These are phyloP conservation scores for Pteronotus mesoamericanus DNA, from an alignment of 2,797 vertebrate species.

Conservation along the genomic window DNA sequence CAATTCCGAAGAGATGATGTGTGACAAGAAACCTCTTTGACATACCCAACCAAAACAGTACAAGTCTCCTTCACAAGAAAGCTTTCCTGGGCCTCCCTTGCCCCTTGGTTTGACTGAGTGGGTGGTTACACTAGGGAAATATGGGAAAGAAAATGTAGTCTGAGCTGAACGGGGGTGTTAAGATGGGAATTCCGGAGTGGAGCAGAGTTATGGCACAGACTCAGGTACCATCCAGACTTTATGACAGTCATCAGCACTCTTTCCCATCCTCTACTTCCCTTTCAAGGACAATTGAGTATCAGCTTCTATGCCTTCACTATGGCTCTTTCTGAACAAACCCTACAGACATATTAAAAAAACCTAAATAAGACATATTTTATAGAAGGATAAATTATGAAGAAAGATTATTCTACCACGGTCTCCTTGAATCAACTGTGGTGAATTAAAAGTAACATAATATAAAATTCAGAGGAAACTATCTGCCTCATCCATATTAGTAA, in stretches of 20 bases:
- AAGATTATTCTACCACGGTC: constrained; percentile 32
- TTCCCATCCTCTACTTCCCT: background rate
- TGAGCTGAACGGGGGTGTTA: background rate
- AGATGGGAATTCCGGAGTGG: background rate
- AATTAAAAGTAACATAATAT: background rate
- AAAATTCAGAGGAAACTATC: background rate
- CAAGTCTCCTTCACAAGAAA: background rate
- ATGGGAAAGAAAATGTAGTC: background rate
- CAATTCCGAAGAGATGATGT: background rate
- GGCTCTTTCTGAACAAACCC: constrained; percentile 31
- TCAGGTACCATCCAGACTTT: background rate
- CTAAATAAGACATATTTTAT: constrained; percentile 47
- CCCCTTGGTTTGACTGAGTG: background rate
- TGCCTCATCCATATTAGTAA: background rate
- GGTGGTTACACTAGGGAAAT: background rate
- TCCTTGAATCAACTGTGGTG: constrained; percentile 23
- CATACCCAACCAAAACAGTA: background rate
- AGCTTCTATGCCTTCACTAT: background rate
- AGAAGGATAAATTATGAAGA: constrained; percentile 49
- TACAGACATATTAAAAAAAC: constrained; percentile 29
- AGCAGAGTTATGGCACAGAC: background rate
- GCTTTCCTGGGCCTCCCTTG: background rate
- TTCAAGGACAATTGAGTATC: background rate
- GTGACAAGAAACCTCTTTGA: background rate
- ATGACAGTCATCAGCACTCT: background rate